These are phyloP conservation scores for Trematomus loennbergii DNA, from an alignment of 2,113 vertebrate genomes.

Conservation along the genomic window DNA sequence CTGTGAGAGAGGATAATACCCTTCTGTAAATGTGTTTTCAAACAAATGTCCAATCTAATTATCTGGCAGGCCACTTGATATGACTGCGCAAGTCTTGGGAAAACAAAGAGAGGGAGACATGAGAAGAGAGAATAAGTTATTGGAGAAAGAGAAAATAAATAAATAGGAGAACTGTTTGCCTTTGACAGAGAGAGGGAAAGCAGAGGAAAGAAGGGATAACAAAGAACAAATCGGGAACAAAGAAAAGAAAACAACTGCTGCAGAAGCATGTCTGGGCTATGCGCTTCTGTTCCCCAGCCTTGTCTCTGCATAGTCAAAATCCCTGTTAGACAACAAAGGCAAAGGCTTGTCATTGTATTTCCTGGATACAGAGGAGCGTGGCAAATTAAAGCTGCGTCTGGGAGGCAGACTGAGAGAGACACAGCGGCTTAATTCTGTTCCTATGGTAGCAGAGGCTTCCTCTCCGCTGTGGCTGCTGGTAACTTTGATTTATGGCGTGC, in stretches of 20 bases:
- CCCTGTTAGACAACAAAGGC: slow-evolving; percentile 76
- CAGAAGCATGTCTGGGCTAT: slow-evolving; percentile 71
- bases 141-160: slow-evolving; percentile 48
- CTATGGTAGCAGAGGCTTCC: slow-evolving; percentile 55
- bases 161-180: slow-evolving; percentile 6
- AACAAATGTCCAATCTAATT: slow-evolving; percentile 77
- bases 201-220: slow-evolving; percentile 65
- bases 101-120: slow-evolving; percentile 19
- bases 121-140: slow-evolving; percentile 25
- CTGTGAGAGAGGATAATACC: slow-evolving; percentile 68
- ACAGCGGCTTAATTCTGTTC: slow-evolving; percentile 61
- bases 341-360: slow-evolving; percentile 71
- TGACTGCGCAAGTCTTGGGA: slow-evolving; percentile 53
- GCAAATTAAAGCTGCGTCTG: slow-evolving; percentile 75
- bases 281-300: slow-evolving; percentile 60
- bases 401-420: slow-evolving; percentile 52
- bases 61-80: slow-evolving; percentile 73
- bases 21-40: slow-evolving; percentile 79
- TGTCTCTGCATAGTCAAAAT: slow-evolving; percentile 71
- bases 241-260: slow-evolving; percentile 66
- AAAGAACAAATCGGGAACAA: slow-evolving; percentile 74
- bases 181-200: slow-evolving; percentile 58
- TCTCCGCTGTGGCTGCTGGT: slow-evolving; percentile 33
- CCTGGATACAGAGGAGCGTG: slow-evolving; percentile 70
- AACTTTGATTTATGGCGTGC: slow-evolving; percentile 48